These are phyloP conservation scores for Pyxicephalus adspersus DNA, from an alignment of 2,113 vertebrate genomes.

Conservation along the genomic window DNA sequence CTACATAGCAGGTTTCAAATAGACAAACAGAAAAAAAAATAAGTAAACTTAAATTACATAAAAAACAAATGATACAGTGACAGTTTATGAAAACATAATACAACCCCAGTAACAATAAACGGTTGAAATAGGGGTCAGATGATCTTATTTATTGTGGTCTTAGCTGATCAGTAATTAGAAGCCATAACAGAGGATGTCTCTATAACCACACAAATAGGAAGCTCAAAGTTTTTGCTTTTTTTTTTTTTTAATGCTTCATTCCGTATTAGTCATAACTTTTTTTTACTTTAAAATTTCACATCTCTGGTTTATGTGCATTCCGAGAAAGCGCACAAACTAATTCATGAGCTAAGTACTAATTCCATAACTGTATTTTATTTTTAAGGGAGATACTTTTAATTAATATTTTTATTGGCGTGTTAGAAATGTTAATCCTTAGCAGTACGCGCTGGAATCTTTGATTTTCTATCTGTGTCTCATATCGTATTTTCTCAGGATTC, in stretches of 20 bases:
- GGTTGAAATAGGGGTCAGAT: too few species aligned
- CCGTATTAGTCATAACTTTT: constrained; percentile 26
- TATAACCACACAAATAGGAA: too few species aligned
- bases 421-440: constrained; percentile 74
- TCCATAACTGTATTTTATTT: constrained; percentile 64
- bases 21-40: too few species aligned
- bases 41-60: too few species aligned
- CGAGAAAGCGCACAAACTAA: constrained; percentile 42
- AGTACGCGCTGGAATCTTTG: constrained; percentile 78
- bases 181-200: not conserved
- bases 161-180: not conserved
- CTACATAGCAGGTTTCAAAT: too few species aligned
- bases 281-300: not conserved
- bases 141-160: too few species aligned
- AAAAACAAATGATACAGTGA: too few species aligned
- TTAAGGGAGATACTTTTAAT: constrained; percentile 81
- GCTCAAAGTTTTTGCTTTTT: not conserved
- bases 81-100: too few species aligned
- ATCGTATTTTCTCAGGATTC: constrained; percentile 77
- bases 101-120: not conserved
- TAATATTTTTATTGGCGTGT: constrained; percentile 71
- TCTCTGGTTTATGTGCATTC: constrained; percentile 43
- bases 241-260: constrained; percentile 17
- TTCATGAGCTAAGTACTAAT: constrained; percentile 60
- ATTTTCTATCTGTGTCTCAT: constrained; percentile 80